Conservation (phyloP, 1,140 invertebrate species). For the Chlorops oryzae region DNA sequence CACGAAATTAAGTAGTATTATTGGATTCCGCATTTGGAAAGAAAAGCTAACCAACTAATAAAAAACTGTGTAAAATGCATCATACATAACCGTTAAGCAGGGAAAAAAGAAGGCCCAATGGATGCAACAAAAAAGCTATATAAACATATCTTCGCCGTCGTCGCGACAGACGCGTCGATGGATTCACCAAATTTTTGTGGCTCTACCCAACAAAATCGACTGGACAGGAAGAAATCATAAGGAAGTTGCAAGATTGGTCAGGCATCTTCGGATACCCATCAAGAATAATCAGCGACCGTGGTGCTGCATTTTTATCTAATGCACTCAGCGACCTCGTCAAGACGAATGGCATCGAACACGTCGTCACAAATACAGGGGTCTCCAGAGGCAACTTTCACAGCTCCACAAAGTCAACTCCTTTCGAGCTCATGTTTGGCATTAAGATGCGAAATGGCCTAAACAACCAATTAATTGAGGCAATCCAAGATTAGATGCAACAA, state of each 20-base stretch:
- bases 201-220: slow-evolving; percentile 28
- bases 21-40: slow-evolving; percentile 36
- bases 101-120: slow-evolving; percentile 46
- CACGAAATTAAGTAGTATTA: slow-evolving; percentile 38
- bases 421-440: too few relatives aligned
- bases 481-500: slow-evolving; percentile 29
- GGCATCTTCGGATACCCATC: slow-evolving; percentile 34
- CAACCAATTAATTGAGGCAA: slow-evolving; percentile 14
- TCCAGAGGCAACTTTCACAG: slow-evolving; percentile 24
- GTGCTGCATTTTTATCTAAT: slow-evolving; percentile 39
- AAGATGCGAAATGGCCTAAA: too few relatives aligned
- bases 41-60: slow-evolving; percentile 32
- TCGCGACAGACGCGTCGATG: too few relatives aligned
- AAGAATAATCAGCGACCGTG: slow-evolving; percentile 35
- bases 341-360: slow-evolving; percentile 19
- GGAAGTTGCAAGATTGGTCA: slow-evolving; percentile 14
- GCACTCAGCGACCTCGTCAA: slow-evolving; percentile 13
- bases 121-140: slow-evolving; percentile 39
- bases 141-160: slow-evolving; percentile 40
- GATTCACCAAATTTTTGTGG: slow-evolving; percentile 46
- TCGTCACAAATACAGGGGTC: slow-evolving; percentile 24
- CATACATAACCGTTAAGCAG: slow-evolving; percentile 27
- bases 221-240: background rate
- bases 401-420: slow-evolving; percentile 16
- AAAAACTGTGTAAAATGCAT: slow-evolving; percentile 25